A percentile compares a stretch with the other conserved stretches of the same genome.
phyloP scores from a whole-genome alignment of 2,797 vertebrate species.

The Cyclura pinguis region DNA sequence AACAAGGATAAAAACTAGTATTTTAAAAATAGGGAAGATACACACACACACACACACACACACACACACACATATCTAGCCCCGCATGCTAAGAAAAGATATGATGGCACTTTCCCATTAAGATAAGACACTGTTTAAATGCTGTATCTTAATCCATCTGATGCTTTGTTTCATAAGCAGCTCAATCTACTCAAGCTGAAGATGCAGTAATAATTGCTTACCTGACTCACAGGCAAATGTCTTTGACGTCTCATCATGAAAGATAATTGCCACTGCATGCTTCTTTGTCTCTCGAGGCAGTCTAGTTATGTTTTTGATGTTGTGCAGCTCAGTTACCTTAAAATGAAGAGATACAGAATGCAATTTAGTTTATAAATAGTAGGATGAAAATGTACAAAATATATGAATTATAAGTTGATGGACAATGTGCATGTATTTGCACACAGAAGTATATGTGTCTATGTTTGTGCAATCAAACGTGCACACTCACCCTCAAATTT shows the following conservation, averaged over 20 bases:
- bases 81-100: conserved; percentile 24
- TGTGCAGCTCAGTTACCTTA: conserved; percentile 98
- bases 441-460: neutral
- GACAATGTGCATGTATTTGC: neutral
- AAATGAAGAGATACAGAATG: conserved; percentile 75
- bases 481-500: neutral
- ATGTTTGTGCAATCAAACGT: neutral
- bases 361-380: conserved; percentile 40
- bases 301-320: conserved; percentile 97
- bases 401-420: neutral
- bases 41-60: conserved; percentile 8
- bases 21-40: neutral
- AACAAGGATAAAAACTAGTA: conserved; percentile 27
- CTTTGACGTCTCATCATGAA: conserved; percentile 97
- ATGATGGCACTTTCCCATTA: conserved; percentile 27
- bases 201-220: conserved; percentile 79
- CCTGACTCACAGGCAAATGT: conserved; percentile 99
- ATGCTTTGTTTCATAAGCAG: conserved; percentile 55
- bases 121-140: conserved; percentile 28
- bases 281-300: conserved; percentile 98
- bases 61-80: neutral
- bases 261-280: conserved; percentile 98
- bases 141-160: conserved; percentile 38
- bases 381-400: conserved; percentile 25
- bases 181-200: conserved; percentile 63